These are phyloP conservation scores for Aphis craccivora DNA, from an alignment of 1,140 invertebrate genomes.

Conservation along the genomic window DNA sequence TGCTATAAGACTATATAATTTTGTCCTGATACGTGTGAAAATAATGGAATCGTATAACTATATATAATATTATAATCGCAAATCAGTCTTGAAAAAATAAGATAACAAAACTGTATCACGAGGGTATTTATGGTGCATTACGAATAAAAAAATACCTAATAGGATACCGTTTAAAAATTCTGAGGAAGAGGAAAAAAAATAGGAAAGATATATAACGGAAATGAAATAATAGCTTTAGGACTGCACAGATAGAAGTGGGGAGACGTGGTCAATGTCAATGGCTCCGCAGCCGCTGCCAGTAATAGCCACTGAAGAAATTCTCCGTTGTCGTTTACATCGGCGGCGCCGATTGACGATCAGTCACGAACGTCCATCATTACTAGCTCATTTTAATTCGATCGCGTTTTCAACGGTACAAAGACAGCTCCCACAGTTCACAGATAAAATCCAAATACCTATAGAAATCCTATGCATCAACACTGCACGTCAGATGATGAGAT, in stretches of 20 bases:
- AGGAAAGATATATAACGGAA: slow-evolving; percentile 47
- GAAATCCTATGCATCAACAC: background rate
- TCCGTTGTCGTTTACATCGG: background rate
- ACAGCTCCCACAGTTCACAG: background rate
- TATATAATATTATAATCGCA: background rate
- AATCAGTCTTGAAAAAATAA: background rate
- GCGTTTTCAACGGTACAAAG: background rate
- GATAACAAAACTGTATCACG: background rate
- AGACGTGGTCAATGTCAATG: slow-evolving; percentile 52
- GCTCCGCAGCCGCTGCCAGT: background rate
- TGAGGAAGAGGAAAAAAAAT: slow-evolving; percentile 18
- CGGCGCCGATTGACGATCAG: slow-evolving; percentile 36
- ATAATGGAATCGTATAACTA: background rate
- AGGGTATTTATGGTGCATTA: background rate
- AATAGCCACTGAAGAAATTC: slow-evolving; percentile 35
- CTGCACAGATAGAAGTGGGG: background rate
- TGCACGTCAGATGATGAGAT: background rate
- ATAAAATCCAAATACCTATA: background rate
- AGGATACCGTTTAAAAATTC: slow-evolving; percentile 22
- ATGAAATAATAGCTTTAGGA: slow-evolving; percentile 30
- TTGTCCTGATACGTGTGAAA: background rate
- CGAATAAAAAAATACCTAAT: background rate
- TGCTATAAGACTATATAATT: background rate
- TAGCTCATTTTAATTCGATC: slow-evolving; percentile 39
- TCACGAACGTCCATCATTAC: slow-evolving; percentile 46